Base-by-base conservation (phyloP, 2,888 invertebrate species). In the Pterostichus madidus region DNA sequence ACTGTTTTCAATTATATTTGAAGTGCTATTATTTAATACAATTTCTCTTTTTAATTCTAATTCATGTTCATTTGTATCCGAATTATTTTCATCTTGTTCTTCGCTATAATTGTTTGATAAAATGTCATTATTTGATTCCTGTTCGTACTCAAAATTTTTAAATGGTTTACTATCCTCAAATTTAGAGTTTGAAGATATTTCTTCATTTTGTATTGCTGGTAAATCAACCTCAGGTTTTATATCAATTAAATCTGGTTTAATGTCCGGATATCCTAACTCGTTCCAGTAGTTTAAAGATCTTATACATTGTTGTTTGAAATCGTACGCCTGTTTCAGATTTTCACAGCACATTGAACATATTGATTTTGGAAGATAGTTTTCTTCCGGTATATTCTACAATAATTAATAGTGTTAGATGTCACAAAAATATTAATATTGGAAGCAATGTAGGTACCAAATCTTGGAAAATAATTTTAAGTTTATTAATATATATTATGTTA, bases 221-320 rank as follows among this genome's bases (percentile, higher is more conserved):
- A 59, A 31, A 10, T n/a, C 10, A 39, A 3, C 13, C 31, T 64
- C 13, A 31, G 64, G 11, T 13, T n/a, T 13, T 61, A 61, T 4
- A 17, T 13, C 15, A 17, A 56, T 15, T 0, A 7, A 0, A 11
- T 59, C 59, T 15, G 11, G 11, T 59, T 64, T 32, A 64, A 32
- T 35, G 0, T 64, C 35, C 32, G 24, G 35, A 35, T 10, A 5
- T 35, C n/a, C 10, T 64, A 13, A 32, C n/a, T 24, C 24, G 10
- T 53, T 31, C 32, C 52, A 24, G 5, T 49, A 52, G 11, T 31
- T 52, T 10, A 52, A 24, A n/a, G 75, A 17, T 24, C 53, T 49
- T 10, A 8, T 31, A 53, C 75, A 75, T 75, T 52, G 52, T 32
- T 75, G 10, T 75, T 75, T 75, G 13, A 75, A 75, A 10, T 52